Evolutionary conservation across 1,140 invertebrate species (phyloP).

Genomic region (Tribolium madens): DNA sequence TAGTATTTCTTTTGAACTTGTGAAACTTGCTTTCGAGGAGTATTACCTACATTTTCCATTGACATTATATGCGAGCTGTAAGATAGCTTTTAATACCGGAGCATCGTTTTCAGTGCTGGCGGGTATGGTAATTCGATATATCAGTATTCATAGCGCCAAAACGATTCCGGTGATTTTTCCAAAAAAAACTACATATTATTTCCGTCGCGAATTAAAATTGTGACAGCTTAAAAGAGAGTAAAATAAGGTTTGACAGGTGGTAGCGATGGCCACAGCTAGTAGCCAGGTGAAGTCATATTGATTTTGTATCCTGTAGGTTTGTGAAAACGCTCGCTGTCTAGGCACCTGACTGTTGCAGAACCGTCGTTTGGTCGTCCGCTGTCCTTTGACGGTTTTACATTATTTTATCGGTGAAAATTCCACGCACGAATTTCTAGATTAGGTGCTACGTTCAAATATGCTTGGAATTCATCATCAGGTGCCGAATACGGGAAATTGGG

Average conservation of each 20-base stretch:
- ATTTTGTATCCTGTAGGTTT: slow-evolving; percentile 30
- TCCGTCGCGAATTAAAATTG: not conserved
- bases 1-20: not conserved
- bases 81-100: slow-evolving; percentile 19
- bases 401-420: slow-evolving; percentile 48
- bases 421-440: slow-evolving; percentile 54
- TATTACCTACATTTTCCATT: slow-evolving; percentile 13
- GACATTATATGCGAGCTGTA: slow-evolving; percentile 7
- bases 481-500: slow-evolving; percentile 16
- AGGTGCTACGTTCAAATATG: slow-evolving; percentile 54
- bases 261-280: slow-evolving; percentile 25
- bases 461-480: slow-evolving; percentile 53
- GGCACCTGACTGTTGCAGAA: slow-evolving; percentile 30
- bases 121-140: slow-evolving; percentile 44
- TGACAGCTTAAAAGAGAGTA: not conserved
- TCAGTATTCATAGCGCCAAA: slow-evolving; percentile 50
- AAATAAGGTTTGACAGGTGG: slow-evolving; percentile 31
- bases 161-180: slow-evolving; percentile 42
- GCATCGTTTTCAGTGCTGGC: slow-evolving; percentile 25
- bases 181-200: slow-evolving; percentile 11
- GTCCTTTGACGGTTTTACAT: slow-evolving; percentile 31
- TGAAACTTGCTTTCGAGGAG: not conserved
- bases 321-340: slow-evolving; percentile 29
- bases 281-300: slow-evolving; percentile 37
- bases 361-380: slow-evolving; percentile 25